A percentile compares a stretch with the other conserved stretches of the same genome.
Evolutionary conservation across 2,113 vertebrate species (phyloP).

Genomic region (Psilopsiagon aymara): DNA sequence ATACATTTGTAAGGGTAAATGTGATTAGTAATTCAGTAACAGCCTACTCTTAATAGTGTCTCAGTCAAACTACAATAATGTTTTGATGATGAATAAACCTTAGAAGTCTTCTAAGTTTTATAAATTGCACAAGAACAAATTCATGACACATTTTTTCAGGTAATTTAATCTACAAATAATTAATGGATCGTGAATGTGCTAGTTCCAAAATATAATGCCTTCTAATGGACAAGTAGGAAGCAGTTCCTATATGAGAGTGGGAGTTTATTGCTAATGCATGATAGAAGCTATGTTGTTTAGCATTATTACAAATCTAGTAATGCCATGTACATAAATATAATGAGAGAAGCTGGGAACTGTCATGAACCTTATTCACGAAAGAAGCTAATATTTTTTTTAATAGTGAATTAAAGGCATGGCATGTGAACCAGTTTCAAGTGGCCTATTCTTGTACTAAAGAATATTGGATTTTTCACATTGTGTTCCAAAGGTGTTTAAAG

Average conservation of each 20-base stretch:
- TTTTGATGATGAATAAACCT: background rate
- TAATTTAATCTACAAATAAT: background rate
- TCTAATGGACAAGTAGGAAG: background rate
- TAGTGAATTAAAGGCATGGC: slow-evolving; percentile 15
- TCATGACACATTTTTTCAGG: background rate
- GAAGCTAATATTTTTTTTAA: background rate
- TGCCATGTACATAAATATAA: background rate
- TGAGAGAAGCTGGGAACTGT: slow-evolving; percentile 4
- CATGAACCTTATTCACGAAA: slow-evolving; percentile 20
- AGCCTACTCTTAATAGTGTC: background rate
- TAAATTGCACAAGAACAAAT: background rate
- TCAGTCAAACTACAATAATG: background rate
- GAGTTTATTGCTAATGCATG: background rate
- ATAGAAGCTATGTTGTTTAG: background rate
- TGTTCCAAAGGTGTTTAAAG: slow-evolving; percentile 3
- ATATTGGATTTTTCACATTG: background rate
- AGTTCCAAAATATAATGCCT: background rate
- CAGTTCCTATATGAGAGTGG: background rate
- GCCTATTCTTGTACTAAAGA: background rate
- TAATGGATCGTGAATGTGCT: background rate
- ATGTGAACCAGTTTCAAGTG: slow-evolving; percentile 27
- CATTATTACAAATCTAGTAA: slow-evolving; percentile 8
- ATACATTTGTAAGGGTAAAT: background rate
- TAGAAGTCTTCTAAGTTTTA: background rate
- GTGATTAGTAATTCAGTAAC: background rate